phyloP scores from a whole-genome alignment of 2,797 vertebrate genomes.

The Enteromius trimaculatus region DNA sequence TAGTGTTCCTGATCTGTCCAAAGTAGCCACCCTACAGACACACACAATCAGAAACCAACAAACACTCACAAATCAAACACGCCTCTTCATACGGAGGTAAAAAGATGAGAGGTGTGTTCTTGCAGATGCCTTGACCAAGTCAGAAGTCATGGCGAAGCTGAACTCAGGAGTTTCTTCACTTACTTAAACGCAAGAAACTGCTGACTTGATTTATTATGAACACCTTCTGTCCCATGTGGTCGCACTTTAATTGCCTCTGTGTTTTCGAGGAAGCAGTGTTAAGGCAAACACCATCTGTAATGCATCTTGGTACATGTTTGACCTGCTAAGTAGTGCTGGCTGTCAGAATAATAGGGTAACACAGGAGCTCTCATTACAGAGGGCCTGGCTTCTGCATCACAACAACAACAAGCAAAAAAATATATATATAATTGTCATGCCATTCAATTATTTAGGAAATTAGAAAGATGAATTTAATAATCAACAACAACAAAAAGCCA shows the following conservation, averaged over 20 bases:
- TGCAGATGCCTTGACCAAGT: not conserved
- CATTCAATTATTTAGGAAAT: not conserved
- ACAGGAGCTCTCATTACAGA: not conserved
- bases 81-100: not conserved
- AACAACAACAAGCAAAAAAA: no score
- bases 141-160: not conserved
- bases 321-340: not conserved
- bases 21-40: slow-evolving; percentile 92
- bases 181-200: not conserved
- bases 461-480: no score
- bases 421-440: no score
- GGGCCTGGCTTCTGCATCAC: not conserved
- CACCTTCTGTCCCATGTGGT: not conserved
- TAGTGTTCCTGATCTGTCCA: slow-evolving; percentile 98
- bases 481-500: no score
- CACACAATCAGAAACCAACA: slow-evolving; percentile 32
- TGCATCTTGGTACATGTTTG: not conserved
- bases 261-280: not conserved
- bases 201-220: not conserved
- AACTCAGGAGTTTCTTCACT: not conserved
- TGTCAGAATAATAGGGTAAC: not conserved
- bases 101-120: not conserved
- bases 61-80: not conserved
- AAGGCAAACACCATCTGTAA: not conserved
- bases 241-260: not conserved